Base-by-base conservation (phyloP, 2,888 invertebrate genomes). In the Mesochorus sp. region DNA sequence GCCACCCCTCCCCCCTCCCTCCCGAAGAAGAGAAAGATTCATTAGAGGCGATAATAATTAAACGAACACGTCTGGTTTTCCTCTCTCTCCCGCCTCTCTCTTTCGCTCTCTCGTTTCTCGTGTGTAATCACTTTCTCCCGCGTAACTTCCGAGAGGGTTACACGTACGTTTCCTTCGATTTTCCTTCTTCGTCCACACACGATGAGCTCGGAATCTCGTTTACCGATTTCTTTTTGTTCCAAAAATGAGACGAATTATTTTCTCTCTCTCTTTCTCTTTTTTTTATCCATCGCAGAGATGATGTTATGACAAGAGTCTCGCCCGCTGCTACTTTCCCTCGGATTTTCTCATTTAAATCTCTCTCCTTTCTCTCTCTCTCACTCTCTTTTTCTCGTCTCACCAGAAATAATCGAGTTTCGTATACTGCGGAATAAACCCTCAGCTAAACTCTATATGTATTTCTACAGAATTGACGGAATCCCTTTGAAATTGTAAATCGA, bases 1-100 rank as follows among this genome's bases (percentile, higher is more conserved):
- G 49, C n/a, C n/a, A n/a, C n/a, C n/a, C n/a, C n/a, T n/a, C n/a
- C n/a, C n/a, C n/a, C n/a, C n/a, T n/a, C n/a, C n/a, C n/a, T n/a
- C n/a, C n/a, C n/a, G 19, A 14, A 57, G 71, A 72, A 28, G n/a
- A 49, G 77, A 68, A 78, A 86, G 86, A 86, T 86, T 86, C 86
- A 86, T 86, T 86, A 86, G 85, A 81, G 81, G 78, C 61, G 86
- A 86, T 86, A 86, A 85, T 86, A 86, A 86, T 83, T 82, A 86
- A 86, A 86, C 81, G 86, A 86, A 86, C 86, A 57, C 44, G 86
- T 83, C 86, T 82, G 83, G 44, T 57, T 70, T 31, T 53, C 14
- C 49, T 80, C 80, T 68, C 51, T 82, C 86, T 82, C 81, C 28
- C 42, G 62, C 24, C 28, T 10, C 34, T 77, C 79, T 70, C 34